Percentiles rank a stretch among this genome's conserved stretches.
phyloP scores from a whole-genome alignment of 1,140 invertebrate species.

The Bombyx mandarina region DNA sequence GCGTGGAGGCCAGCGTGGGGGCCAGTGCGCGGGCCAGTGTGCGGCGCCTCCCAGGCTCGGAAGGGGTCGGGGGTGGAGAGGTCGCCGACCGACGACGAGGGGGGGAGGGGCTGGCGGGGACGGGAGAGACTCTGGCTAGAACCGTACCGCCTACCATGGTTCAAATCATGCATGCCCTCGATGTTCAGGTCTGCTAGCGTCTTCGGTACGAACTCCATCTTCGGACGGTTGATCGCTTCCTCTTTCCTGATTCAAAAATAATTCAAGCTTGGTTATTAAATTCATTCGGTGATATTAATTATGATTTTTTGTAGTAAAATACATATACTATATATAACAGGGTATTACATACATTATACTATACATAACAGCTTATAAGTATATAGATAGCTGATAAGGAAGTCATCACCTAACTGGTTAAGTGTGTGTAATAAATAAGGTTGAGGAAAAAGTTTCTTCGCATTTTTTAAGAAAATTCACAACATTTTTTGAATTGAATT shows the following conservation, averaged over 20 bases:
- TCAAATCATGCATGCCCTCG: conserved; percentile 73
- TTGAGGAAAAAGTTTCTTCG: too few relatives aligned
- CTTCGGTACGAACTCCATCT: conserved; percentile 93
- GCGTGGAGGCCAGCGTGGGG: conserved; percentile 6
- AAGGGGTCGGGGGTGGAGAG: conserved; percentile 38
- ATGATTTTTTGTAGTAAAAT: too few relatives aligned
- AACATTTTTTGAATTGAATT: too few relatives aligned
- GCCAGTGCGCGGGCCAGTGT: conserved; percentile 12
- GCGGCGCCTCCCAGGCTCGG: conserved; percentile 38
- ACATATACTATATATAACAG: too few relatives aligned
- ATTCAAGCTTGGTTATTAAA: background rate
- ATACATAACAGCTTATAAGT: too few relatives aligned
- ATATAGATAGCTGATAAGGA: too few relatives aligned
- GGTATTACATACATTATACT: too few relatives aligned
- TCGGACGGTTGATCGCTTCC: conserved; percentile 90
- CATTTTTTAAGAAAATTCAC: too few relatives aligned
- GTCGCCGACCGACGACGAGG: conserved; percentile 56
- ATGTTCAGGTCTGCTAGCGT: conserved; percentile 90
- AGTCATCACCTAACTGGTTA: too few relatives aligned
- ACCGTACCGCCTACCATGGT: conserved; percentile 69
- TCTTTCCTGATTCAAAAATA: conserved; percentile 78
- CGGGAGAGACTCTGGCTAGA: conserved; percentile 60
- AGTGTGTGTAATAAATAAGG: too few relatives aligned
- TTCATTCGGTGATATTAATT: background rate
- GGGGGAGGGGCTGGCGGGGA: conserved; percentile 28